Percentiles rank a stretch among this genome's conserved stretches.
These are phyloP conservation scores for Sinocyclocheilus anophthalmus DNA, from an alignment of 2,113 vertebrate genomes.

Conservation along the genomic window DNA sequence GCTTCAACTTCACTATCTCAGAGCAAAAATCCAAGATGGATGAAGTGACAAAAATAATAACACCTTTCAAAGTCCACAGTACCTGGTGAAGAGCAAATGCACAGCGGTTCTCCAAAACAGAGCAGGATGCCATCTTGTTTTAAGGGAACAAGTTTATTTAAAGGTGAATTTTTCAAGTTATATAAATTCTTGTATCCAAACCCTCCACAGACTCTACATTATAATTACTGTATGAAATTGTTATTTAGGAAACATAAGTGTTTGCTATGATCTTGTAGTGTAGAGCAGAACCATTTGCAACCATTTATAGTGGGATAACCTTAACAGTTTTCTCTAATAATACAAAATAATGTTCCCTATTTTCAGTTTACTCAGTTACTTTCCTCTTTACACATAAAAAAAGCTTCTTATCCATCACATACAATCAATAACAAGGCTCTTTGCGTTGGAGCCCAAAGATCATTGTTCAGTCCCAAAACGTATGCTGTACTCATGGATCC, in stretches of 20 bases:
- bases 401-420: slow-evolving; percentile 34
- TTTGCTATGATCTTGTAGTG: slow-evolving; percentile 21
- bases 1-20: slow-evolving; percentile 17
- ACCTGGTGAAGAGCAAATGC: slow-evolving; percentile 22
- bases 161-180: not conserved
- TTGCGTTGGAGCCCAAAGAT: slow-evolving; percentile 38
- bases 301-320: not conserved
- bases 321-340: not conserved
- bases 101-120: slow-evolving; percentile 12
- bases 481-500: slow-evolving; percentile 32
- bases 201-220: slow-evolving; percentile 4
- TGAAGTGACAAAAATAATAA: slow-evolving; percentile 34
- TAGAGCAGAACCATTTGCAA: slow-evolving; percentile 46
- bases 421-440: slow-evolving; percentile 41
- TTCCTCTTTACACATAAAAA: slow-evolving; percentile 34
- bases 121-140: slow-evolving; percentile 27
- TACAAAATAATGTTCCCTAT: slow-evolving; percentile 42
- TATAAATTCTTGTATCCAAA: slow-evolving; percentile 19
- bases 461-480: slow-evolving; percentile 1
- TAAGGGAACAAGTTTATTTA: slow-evolving; percentile 23
- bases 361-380: slow-evolving; percentile 2
- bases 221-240: not conserved
- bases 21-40: slow-evolving; percentile 30
- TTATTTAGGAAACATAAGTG: slow-evolving; percentile 33
- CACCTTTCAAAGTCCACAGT: slow-evolving; percentile 5